These are phyloP conservation scores for Platyscapa corneri DNA, from an alignment of 1,140 invertebrate species.

Conservation along the genomic window DNA sequence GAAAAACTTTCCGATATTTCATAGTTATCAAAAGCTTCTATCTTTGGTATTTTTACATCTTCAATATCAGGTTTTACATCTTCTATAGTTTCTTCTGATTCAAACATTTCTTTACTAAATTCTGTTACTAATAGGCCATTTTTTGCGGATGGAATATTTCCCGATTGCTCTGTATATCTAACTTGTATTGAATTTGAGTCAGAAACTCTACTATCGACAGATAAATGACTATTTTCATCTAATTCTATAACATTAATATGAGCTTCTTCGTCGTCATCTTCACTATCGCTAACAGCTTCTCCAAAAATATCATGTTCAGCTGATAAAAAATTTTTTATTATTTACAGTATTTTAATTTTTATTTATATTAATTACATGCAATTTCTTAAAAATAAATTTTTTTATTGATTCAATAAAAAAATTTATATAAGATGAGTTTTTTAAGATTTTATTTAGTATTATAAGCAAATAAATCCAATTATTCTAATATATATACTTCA, in stretches of 20 bases:
- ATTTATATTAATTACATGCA: not conserved
- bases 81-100: slow-evolving; percentile 61
- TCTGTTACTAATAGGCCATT: slow-evolving; percentile 72
- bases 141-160: slow-evolving; percentile 62
- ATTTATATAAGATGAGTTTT: not conserved
- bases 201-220: slow-evolving; percentile 84
- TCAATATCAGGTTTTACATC: slow-evolving; percentile 55
- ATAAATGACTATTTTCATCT: slow-evolving; percentile 85
- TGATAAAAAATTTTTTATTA: slow-evolving; percentile 59
- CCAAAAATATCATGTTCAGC: slow-evolving; percentile 92
- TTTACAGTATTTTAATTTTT: not conserved
- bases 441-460: not conserved
- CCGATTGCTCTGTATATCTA: slow-evolving; percentile 68
- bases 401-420: too few relatives aligned
- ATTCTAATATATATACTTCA: not conserved
- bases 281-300: slow-evolving; percentile 88
- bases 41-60: slow-evolving; percentile 64
- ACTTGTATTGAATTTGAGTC: slow-evolving; percentile 83
- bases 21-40: slow-evolving; percentile 65
- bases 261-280: slow-evolving; percentile 82
- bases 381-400: too few relatives aligned
- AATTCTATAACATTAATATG: slow-evolving; percentile 84
- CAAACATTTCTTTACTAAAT: slow-evolving; percentile 77
- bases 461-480: not conserved
- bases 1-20: slow-evolving; percentile 66